phyloP scores from a whole-genome alignment of 2,113 vertebrate species.

The Tringa solitaria region DNA sequence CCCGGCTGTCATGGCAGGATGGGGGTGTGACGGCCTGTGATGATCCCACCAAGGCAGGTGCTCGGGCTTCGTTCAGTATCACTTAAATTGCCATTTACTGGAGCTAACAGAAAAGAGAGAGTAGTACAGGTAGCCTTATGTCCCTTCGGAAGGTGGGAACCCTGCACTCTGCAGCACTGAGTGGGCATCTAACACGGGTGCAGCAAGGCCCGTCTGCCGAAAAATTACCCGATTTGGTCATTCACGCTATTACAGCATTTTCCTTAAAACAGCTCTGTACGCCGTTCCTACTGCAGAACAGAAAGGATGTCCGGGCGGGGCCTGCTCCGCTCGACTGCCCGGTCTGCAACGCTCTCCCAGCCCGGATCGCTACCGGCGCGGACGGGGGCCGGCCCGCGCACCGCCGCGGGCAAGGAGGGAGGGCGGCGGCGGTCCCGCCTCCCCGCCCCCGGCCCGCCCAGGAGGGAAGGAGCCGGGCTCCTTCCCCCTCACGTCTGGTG shows the following conservation, averaged over 20 bases:
- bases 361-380: neutral
- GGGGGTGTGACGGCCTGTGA: neutral
- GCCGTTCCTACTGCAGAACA: neutral
- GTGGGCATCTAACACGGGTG: accelerated
- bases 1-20: neutral
- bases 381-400: neutral
- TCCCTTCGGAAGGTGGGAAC: neutral
- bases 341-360: accelerated
- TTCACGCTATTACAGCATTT: too few relatives aligned
- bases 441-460: neutral
- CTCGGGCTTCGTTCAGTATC: neutral
- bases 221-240: accelerated
- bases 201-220: neutral
- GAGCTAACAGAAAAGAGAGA: neutral
- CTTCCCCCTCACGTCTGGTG: neutral
- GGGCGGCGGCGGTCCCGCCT: too few relatives aligned
- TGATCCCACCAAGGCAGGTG: neutral
- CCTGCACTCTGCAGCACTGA: neutral
- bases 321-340: neutral
- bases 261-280: accelerated
- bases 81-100: neutral
- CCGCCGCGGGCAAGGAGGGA: neutral
- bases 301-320: neutral
- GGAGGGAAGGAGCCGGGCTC: neutral
- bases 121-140: accelerated